These are phyloP conservation scores for Galeruca laticollis DNA, from an alignment of 2,888 invertebrate species.

Conservation along the genomic window DNA sequence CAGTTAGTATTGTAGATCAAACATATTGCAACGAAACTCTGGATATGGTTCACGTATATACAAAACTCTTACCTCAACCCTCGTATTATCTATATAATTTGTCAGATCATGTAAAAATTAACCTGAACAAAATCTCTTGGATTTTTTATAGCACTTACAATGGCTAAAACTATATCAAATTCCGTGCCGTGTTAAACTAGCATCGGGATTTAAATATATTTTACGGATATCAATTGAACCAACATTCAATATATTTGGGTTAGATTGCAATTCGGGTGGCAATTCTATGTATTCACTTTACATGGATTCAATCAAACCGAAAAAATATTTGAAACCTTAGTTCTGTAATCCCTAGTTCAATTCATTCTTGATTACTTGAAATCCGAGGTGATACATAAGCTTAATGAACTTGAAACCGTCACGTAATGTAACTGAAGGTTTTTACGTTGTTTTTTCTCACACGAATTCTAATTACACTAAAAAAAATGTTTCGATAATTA, in stretches of 20 bases:
- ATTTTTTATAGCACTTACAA: background rate
- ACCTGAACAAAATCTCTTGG: background rate
- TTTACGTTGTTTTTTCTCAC: background rate
- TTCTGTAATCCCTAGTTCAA: constrained; percentile 6
- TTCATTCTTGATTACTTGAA: constrained; percentile 10
- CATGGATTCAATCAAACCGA: background rate
- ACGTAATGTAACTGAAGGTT: constrained; percentile 1
- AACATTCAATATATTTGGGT: background rate
- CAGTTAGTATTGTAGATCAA: too few species aligned
- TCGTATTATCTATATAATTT: too few species aligned
- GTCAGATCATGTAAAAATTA: background rate
- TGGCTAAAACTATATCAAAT: background rate
- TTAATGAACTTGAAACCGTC: constrained; percentile 1
- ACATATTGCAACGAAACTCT: too few species aligned
- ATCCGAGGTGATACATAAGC: background rate
- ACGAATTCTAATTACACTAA: background rate
- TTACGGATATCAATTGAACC: constrained; percentile 2
- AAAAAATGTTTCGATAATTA: background rate
- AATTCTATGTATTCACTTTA: constrained; percentile 1
- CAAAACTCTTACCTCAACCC: too few species aligned
- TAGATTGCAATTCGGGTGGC: constrained; percentile 2
- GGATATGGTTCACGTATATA: too few species aligned
- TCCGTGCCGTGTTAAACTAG: background rate
- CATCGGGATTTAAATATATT: background rate
- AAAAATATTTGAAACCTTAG: constrained; percentile 6